phyloP scores from a whole-genome alignment of 2,888 invertebrate species.

The Reticulitermes lucifugus region DNA sequence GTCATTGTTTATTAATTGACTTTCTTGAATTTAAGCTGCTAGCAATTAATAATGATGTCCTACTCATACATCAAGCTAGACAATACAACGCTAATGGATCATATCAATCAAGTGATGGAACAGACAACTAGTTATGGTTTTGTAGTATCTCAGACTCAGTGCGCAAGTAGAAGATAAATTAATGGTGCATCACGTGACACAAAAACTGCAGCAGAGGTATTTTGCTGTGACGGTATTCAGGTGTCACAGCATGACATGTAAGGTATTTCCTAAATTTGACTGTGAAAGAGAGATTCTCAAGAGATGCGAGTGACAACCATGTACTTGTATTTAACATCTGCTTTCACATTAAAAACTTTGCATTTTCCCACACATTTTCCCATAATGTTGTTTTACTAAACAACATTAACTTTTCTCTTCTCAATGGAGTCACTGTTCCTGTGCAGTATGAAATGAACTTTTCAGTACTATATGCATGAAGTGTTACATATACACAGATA shows the following conservation, averaged over 20 bases:
- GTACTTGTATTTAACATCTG: too few species aligned
- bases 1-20: too few species aligned
- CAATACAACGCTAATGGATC: neutral
- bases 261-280: neutral
- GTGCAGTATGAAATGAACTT: too few species aligned
- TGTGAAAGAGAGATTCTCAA: too few species aligned
- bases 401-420: too few species aligned
- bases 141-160: neutral
- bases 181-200: neutral
- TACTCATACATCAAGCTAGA: neutral
- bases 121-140: neutral
- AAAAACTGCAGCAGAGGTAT: neutral
- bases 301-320: too few species aligned
- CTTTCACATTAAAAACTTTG: too few species aligned
- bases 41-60: conserved; percentile 1
- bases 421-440: too few species aligned
- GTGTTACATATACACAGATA: too few species aligned
- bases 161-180: neutral
- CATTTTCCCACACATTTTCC: too few species aligned
- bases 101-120: neutral
- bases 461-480: too few species aligned
- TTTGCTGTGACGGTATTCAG: neutral
- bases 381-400: too few species aligned
- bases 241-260: neutral
- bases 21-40: neutral